Conservation (phyloP, 92 coral and sea anemone genomes). For the Epizoanthus rinbou region DNA sequence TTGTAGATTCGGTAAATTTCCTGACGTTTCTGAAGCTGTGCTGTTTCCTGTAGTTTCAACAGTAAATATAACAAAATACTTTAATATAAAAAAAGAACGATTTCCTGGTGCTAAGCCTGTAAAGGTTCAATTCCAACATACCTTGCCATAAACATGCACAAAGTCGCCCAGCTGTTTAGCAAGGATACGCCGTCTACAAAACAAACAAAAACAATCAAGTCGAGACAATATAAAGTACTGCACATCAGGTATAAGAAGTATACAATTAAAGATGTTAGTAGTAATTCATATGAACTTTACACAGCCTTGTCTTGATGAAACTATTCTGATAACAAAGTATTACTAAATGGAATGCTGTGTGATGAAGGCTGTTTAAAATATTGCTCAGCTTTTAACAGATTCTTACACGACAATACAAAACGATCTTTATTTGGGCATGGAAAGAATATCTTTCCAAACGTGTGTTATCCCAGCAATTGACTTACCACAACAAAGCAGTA, state of each 20-base stretch:
- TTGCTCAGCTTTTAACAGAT: too few species aligned
- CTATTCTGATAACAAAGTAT: too few species aligned
- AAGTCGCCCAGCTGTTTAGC: slow-evolving; percentile 97
- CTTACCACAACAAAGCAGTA: too few species aligned
- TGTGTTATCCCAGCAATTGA: too few species aligned
- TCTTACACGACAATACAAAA: too few species aligned
- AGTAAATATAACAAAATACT: neutral
- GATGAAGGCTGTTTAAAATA: too few species aligned
- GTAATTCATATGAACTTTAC: too few species aligned
- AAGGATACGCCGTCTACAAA: slow-evolving; percentile 77
- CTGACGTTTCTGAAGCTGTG: slow-evolving; percentile 78
- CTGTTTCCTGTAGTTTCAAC: slow-evolving; percentile 74
- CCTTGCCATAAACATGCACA: slow-evolving; percentile 95
- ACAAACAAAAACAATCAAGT: neutral
- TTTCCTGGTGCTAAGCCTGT: neutral
- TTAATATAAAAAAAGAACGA: neutral
- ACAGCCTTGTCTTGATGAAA: too few species aligned
- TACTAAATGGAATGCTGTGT: too few species aligned
- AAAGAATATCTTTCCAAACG: too few species aligned
- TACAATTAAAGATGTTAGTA: too few species aligned
- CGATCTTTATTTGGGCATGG: too few species aligned
- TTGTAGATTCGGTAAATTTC: slow-evolving; percentile 78
- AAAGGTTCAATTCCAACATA: slow-evolving; percentile 1
- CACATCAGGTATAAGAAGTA: neutral
- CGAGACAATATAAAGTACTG: neutral